Evolutionary conservation across 2,888 invertebrate species (phyloP).

Genomic region (Lepidonotus clava): DNA sequence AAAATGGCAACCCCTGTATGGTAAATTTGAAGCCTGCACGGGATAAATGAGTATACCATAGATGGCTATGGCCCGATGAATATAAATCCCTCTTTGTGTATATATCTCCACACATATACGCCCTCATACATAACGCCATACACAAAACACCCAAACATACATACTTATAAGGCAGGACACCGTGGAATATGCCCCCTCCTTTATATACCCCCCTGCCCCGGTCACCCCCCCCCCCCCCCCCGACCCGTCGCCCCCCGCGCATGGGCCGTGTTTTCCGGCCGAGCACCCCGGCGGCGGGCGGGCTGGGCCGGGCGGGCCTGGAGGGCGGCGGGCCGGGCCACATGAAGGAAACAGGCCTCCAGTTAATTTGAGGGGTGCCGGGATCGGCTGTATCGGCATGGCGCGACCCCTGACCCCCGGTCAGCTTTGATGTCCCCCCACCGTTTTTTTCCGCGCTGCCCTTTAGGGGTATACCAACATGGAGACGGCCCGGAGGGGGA

Average conservation of each 20-base stretch:
- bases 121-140: too few relatives aligned
- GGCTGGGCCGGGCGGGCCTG: not conserved
- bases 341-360: not conserved
- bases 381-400: constrained; percentile 44
- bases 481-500: not conserved
- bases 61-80: too few relatives aligned
- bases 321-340: not conserved
- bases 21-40: too few relatives aligned
- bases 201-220: too few relatives aligned
- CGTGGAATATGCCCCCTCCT: too few relatives aligned
- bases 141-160: too few relatives aligned
- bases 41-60: too few relatives aligned
- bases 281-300: not conserved
- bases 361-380: constrained; percentile 14
- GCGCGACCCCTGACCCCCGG: not conserved
- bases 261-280: constrained; percentile 31
- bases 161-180: too few relatives aligned
- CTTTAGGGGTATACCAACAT: constrained; percentile 10
- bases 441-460: not conserved
- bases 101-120: too few relatives aligned
- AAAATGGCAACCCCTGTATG: too few relatives aligned
- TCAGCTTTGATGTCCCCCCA: constrained; percentile 18
- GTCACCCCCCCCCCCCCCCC: not conserved
- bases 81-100: too few relatives aligned
- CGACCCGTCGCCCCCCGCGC: constrained; percentile 18